Evolutionary conservation across 1,140 invertebrate genomes (phyloP), one percentile per base, ranked within the genome.

Genomic region (Harpegnathos saltator): DNA sequence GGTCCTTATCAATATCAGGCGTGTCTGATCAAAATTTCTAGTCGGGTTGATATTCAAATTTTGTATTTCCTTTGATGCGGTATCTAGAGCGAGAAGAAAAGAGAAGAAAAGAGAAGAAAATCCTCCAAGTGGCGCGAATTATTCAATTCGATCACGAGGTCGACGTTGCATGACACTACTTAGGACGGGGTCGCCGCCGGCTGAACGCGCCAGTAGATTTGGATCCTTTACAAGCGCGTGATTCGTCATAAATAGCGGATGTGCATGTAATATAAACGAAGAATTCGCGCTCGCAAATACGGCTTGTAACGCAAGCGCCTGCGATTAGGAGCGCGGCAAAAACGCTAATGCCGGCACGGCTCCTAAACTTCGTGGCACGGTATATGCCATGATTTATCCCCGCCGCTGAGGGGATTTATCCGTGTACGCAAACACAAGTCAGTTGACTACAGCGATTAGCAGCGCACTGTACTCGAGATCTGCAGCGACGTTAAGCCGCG

Each of bases 341-440:
- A 83, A 83, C 65, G 62, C 33, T 77, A 62, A 83, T 69, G 69
- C 33, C 54, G 62, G 50, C 52, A 15, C 69, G 48, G 17, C 26
- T 48, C 3, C 48, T n/a, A 61, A 80, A 80, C 19, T 19, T 65
- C 26, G 62, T 26, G 38, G 19, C 44, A 59, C 38, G 24, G 54
- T 83, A 38, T 69, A 83, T 80, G 80, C 56, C 24, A 68, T 80
- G 63, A 83, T 83, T 83, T 80, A 83, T 83, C 63, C 50, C 68
- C 17, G 62, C 74, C 33, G 74, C 22, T 62, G 38, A 83, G 58
- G 66, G 26, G 69, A 72, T 61, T 72, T 54, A 74, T 74, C 26
- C 26, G 48, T 17, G 26, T 52, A 38, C 19, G 38, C 26, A 61
- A 44, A 72, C 65, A 59, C 38, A 69, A 74, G 69, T 74, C 56